Percentiles rank a stretch among this genome's conserved stretches.
phyloP scores from a whole-genome alignment of 2,113 vertebrate genomes.

The Spea bombifrons region DNA sequence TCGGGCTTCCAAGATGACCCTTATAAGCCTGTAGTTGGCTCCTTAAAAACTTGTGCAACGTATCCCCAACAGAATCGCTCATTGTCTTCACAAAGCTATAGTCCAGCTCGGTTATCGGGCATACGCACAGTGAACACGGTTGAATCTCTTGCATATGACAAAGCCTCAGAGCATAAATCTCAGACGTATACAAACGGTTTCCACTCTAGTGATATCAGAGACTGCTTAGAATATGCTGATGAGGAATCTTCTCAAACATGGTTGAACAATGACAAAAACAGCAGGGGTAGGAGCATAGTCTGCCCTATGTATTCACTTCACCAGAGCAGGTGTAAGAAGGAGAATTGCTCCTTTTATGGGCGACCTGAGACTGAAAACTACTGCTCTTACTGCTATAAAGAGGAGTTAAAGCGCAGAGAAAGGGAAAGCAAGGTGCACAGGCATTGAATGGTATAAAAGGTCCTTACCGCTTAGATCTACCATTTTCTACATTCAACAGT shows the following conservation, averaged over 20 bases:
- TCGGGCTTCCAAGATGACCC: slow-evolving; percentile 82
- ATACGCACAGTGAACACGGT: slow-evolving; percentile 81
- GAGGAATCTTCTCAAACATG: slow-evolving; percentile 78
- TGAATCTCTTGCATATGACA: slow-evolving; percentile 76
- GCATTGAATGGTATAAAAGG: slow-evolving; percentile 63
- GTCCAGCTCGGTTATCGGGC: slow-evolving; percentile 82
- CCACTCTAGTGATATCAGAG: slow-evolving; percentile 74
- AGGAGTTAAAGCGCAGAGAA: slow-evolving; percentile 90
- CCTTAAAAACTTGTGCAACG: slow-evolving; percentile 91
- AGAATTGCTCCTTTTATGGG: slow-evolving; percentile 96
- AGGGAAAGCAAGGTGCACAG: slow-evolving; percentile 74
- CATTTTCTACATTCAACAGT: slow-evolving; percentile 62
- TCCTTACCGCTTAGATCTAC: slow-evolving; percentile 57
- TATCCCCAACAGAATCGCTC: slow-evolving; percentile 97
- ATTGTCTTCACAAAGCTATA: slow-evolving; percentile 93
- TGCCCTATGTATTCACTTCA: slow-evolving; percentile 82
- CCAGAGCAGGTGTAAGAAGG: slow-evolving; percentile 91
- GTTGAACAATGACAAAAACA: slow-evolving; percentile 81
- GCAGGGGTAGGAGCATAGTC: slow-evolving; percentile 74
- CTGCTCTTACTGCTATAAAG: slow-evolving; percentile 97
- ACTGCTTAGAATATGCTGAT: slow-evolving; percentile 88
- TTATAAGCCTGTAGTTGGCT: slow-evolving; percentile 82
- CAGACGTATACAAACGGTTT: slow-evolving; percentile 94
- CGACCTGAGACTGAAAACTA: slow-evolving; percentile 93
- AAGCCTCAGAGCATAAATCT: slow-evolving; percentile 88